These are phyloP conservation scores for Eristalis tenax DNA, from an alignment of 2,888 invertebrate genomes.

Conservation along the genomic window DNA sequence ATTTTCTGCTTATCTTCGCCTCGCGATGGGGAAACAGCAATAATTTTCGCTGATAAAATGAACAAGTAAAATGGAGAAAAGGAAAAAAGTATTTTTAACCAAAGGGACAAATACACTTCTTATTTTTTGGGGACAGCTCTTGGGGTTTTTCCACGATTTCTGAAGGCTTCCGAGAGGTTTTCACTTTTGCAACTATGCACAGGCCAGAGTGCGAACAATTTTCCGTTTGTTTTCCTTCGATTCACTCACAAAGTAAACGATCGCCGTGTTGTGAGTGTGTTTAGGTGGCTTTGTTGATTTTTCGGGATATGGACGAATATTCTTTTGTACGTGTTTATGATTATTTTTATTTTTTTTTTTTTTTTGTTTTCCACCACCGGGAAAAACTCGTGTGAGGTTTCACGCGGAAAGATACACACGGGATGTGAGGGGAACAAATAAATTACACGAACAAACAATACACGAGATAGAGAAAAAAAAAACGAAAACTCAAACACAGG, in stretches of 20 bases:
- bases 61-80: constrained; percentile 31
- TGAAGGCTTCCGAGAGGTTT: not conserved
- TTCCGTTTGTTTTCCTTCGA: constrained; percentile 20
- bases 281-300: constrained; percentile 11
- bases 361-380: constrained; percentile 7
- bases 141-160: not conserved
- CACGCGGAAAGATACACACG: constrained; percentile 7
- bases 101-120: not conserved
- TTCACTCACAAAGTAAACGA: constrained; percentile 13
- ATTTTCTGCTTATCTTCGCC: constrained; percentile 30
- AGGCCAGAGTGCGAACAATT: not conserved
- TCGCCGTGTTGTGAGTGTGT: constrained; percentile 16
- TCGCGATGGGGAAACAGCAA: constrained; percentile 12
- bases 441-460: constrained; percentile 63
- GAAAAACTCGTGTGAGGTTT: constrained; percentile 18
- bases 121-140: not conserved
- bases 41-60: constrained; percentile 47
- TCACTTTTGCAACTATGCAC: not conserved
- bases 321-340: constrained; percentile 37
- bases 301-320: constrained; percentile 7
- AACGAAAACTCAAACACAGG: constrained; percentile 24
- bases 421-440: not conserved
- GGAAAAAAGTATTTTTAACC: constrained; percentile 6
- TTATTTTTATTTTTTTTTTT: not conserved
- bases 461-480: constrained; percentile 26